These are phyloP conservation scores for Heteropelma amictum DNA, from an alignment of 2,888 invertebrate species.

Conservation along the genomic window DNA sequence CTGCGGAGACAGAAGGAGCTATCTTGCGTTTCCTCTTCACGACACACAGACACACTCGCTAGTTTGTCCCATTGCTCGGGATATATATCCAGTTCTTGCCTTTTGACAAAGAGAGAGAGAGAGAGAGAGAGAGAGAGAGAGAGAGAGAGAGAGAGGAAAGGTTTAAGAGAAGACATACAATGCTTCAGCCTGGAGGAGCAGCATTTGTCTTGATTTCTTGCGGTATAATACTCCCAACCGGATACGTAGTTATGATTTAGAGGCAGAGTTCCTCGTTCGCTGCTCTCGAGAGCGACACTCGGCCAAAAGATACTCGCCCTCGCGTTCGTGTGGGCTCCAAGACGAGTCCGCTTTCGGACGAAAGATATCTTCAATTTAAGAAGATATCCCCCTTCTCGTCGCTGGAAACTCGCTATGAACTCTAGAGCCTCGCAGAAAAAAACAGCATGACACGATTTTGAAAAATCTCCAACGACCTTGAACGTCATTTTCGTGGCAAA, in stretches of 20 bases:
- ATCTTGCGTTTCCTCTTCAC: constrained; percentile 75
- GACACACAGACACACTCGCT: constrained; percentile 68
- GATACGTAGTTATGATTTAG: constrained; percentile 73
- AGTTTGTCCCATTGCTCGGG: constrained; percentile 27
- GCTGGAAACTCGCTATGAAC: no score
- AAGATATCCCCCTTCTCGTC: no score
- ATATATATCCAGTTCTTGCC: no score
- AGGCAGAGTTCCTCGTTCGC: constrained; percentile 57
- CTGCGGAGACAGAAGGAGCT: constrained; percentile 62
- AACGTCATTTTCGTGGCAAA: no score
- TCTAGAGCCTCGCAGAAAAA: no score
- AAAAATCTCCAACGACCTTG: no score
- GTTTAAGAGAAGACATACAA: constrained; percentile 8
- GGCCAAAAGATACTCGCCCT: constrained; percentile 25
- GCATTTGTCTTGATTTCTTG: constrained; percentile 75
- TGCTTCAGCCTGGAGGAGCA: constrained; percentile 37
- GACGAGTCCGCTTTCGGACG: no score
- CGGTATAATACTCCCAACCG: constrained; percentile 66
- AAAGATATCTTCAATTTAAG: no score
- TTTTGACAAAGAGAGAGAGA: no score
- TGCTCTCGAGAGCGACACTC: constrained; percentile 50
- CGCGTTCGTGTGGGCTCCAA: no score
- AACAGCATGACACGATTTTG: no score
- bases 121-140: neutral
- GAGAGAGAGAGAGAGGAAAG: constrained; percentile 4